These are phyloP conservation scores for Drosophila quadrilineata DNA, from an alignment of 1,140 invertebrate species.

Conservation along the genomic window DNA sequence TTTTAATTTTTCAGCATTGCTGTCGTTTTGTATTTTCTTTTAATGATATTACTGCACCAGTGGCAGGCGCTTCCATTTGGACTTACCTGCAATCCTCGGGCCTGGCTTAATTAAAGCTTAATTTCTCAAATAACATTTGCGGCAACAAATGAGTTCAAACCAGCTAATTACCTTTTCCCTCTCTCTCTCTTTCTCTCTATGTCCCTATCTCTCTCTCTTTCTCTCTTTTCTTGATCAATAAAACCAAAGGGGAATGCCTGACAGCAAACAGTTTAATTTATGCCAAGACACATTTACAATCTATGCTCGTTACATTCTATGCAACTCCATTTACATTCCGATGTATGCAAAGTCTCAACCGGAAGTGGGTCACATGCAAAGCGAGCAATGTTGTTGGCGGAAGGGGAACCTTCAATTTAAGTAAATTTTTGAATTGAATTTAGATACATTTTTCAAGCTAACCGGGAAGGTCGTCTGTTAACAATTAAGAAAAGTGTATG, in stretches of 20 bases:
- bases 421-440: no score
- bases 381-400: no score
- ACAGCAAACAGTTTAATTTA: conserved; percentile 26
- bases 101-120: conserved; percentile 70
- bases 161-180: conserved; percentile 57
- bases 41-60: conserved; percentile 47
- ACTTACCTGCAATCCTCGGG: conserved; percentile 47
- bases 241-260: conserved; percentile 30
- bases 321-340: not conserved
- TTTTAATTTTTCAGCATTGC: conserved; percentile 51
- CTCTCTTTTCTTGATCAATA: conserved; percentile 38
- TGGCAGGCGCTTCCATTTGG: conserved; percentile 36
- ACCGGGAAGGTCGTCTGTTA: conserved; percentile 3
- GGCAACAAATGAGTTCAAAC: conserved; percentile 61
- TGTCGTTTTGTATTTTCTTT: conserved; percentile 21
- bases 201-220: not conserved
- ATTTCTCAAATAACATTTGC: conserved; percentile 65
- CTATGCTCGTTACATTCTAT: not conserved
- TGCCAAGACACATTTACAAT: not conserved
- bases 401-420: no score
- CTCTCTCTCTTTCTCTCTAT: not conserved
- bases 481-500: conserved; percentile 75
- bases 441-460: no score
- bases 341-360: conserved; percentile 25
- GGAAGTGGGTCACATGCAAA: no score